These are phyloP conservation scores for Piprites chloris DNA, from an alignment of 2,113 vertebrate genomes.

Conservation along the genomic window DNA sequence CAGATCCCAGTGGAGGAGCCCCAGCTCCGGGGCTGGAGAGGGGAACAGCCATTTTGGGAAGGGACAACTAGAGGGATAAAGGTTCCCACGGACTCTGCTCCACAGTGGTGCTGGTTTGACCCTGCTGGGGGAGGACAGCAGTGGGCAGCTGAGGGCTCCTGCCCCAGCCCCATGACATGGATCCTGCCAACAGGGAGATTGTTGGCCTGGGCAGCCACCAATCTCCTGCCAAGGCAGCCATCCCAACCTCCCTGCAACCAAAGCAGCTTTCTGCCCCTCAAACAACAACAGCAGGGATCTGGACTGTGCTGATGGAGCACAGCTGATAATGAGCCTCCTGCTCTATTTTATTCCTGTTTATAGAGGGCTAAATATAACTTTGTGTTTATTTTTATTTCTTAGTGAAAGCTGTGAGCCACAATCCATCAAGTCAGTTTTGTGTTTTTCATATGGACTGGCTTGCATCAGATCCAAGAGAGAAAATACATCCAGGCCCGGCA, in stretches of 20 bases:
- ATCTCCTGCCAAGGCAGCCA: neutral
- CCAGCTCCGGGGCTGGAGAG: rapidly evolving
- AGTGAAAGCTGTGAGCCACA: neutral
- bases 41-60: neutral
- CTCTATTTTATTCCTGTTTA: neutral
- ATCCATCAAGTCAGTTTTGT: neutral
- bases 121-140: rapidly evolving
- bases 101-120: rapidly evolving
- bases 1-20: neutral
- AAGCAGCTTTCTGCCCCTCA: neutral
- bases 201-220: neutral
- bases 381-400: neutral
- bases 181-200: neutral
- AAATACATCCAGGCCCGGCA: neutral
- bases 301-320: neutral
- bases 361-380: slow-evolving; percentile 29
- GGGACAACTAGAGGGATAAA: neutral
- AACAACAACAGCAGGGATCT: neutral
- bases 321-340: neutral
- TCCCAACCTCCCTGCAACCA: rapidly evolving
- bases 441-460: neutral
- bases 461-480: neutral
- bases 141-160: neutral
- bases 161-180: neutral
- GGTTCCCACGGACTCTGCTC: neutral